phyloP scores from a whole-genome alignment of 2,888 invertebrate genomes.

The Troilus luridus region DNA sequence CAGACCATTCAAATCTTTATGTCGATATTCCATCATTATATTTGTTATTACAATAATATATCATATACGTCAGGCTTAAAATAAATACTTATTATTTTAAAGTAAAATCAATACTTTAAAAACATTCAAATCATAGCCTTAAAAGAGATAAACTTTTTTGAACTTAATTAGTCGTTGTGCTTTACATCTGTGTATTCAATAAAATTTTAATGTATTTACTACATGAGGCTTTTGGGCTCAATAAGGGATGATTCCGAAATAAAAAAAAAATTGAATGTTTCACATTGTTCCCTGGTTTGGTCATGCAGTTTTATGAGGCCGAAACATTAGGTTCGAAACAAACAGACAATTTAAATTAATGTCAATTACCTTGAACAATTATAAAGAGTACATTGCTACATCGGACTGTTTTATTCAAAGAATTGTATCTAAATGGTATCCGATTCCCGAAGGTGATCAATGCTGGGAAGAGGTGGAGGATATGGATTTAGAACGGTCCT shows the following conservation, averaged over 20 bases:
- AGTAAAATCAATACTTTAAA: neutral
- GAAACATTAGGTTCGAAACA: no score
- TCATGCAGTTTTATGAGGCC: no score
- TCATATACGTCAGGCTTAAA: neutral
- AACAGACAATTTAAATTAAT: neutral
- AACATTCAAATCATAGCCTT: neutral
- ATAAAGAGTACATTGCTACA: neutral
- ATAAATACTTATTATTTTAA: neutral
- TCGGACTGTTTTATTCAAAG: neutral
- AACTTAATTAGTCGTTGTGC: neutral
- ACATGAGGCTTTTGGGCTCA: no score
- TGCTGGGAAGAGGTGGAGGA: slow-evolving; percentile 15
- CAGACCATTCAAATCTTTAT: no score
- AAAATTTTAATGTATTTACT: neutral
- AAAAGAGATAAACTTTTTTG: no score
- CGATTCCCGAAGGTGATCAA: slow-evolving; percentile 16
- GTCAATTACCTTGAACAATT: neutral
- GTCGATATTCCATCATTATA: no score
- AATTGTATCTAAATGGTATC: neutral
- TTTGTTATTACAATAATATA: no score
- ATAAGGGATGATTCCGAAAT: no score
- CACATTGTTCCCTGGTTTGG: no score
- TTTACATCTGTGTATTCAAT: neutral
- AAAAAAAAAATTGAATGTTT: no score
- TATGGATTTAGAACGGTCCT: slow-evolving; percentile 40